A percentile compares a stretch with the other conserved stretches of the same genome.
Conservation (phyloP, 2,888 invertebrate species). For the Noctua pronuba region DNA sequence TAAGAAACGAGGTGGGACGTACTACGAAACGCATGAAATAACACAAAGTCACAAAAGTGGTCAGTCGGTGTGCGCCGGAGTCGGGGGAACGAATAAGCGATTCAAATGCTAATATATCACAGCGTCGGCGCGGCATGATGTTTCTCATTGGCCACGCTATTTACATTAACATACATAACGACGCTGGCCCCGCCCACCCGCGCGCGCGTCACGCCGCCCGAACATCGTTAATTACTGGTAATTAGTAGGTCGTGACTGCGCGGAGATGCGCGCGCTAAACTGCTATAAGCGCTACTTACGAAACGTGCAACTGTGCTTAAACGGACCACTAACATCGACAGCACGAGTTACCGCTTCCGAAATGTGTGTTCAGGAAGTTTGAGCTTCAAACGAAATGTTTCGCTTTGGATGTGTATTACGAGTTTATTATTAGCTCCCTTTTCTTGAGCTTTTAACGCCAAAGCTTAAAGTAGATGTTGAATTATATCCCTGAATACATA, state of each 20-base stretch:
- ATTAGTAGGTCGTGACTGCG: conserved; percentile 86
- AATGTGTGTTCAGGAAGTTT: conserved; percentile 25
- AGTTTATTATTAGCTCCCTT: background rate
- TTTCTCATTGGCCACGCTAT: conserved; percentile 86
- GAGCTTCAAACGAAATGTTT: conserved; percentile 10
- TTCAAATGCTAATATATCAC: conserved; percentile 91
- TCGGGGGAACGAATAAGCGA: conserved; percentile 85
- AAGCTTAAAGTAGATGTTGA: background rate
- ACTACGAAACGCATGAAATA: conserved; percentile 81
- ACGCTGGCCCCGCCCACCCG: conserved; percentile 83
- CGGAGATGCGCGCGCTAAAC: conserved; percentile 76
- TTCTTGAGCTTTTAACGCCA: background rate
- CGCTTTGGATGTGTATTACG: conserved; percentile 3
- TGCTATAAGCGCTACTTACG: conserved; percentile 63
- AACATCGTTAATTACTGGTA: conserved; percentile 87
- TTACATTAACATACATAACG: conserved; percentile 88
- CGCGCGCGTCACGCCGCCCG: conserved; percentile 83
- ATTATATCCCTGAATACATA: background rate
- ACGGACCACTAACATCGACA: conserved; percentile 42
- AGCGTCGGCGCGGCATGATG: conserved; percentile 84
- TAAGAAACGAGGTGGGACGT: conserved; percentile 79
- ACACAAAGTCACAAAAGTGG: conserved; percentile 76
- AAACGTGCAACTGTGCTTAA: conserved; percentile 63
- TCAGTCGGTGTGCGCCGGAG: conserved; percentile 64
- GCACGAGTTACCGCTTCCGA: conserved; percentile 51